These are phyloP conservation scores for Podocnemis expansa DNA, from an alignment of 2,113 vertebrate species.

Conservation along the genomic window DNA sequence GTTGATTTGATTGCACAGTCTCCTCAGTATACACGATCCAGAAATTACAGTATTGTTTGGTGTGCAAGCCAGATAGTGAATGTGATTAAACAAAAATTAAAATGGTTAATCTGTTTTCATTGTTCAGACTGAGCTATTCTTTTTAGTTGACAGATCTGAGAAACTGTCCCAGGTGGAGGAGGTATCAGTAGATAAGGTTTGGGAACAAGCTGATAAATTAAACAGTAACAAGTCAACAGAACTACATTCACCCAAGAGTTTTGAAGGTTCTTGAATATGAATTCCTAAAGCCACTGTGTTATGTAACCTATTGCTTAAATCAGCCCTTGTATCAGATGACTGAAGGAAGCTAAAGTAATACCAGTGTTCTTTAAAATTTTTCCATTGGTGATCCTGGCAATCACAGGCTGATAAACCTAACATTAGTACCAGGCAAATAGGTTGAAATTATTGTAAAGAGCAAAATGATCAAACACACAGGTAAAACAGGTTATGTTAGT, in stretches of 20 bases:
- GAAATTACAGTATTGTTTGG: background rate
- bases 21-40: background rate
- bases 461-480: too few species aligned
- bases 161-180: background rate
- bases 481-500: too few species aligned
- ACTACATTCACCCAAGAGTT: too few species aligned
- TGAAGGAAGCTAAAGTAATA: background rate
- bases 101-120: background rate
- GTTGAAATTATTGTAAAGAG: background rate
- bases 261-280: background rate
- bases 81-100: background rate
- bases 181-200: too few species aligned
- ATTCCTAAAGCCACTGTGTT: background rate
- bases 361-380: background rate
- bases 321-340: background rate
- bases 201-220: too few species aligned
- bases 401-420: background rate
- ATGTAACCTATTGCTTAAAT: background rate
- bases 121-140: background rate
- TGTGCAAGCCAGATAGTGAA: background rate
- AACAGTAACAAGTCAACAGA: too few species aligned
- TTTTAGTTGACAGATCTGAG: background rate
- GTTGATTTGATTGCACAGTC: background rate
- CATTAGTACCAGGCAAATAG: background rate
- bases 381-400: background rate